Evolutionary conservation across 2,888 invertebrate species (phyloP), one percentile per base, ranked within the genome.

Genomic region (Zaprionus lineosus): DNA sequence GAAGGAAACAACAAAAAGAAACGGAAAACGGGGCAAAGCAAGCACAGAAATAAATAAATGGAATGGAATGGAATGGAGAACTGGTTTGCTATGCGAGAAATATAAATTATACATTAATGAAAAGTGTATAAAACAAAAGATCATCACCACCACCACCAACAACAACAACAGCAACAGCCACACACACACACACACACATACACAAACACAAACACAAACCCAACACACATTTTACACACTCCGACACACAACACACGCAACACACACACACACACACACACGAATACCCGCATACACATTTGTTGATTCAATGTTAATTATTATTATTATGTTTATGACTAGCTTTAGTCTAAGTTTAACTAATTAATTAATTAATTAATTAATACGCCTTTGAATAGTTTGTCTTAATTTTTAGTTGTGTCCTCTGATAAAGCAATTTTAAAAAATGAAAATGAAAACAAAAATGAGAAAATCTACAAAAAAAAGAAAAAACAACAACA

Each of bases 221-320:
- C 53, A 47, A 51, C 53, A 72, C 60, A 81, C 60, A 73, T 84
- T 84, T 86, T n/a, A n/a, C n/a, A n/a, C n/a, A n/a, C n/a, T n/a
- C n/a, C n/a, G n/a, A n/a, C n/a, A n/a, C n/a, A n/a, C n/a, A n/a
- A n/a, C n/a, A n/a, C n/a, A n/a, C n/a, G n/a, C n/a, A n/a, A n/a
- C n/a, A 52, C 43, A 48, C 58, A 58, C 44, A 47, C 19, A 43
- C 18, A 41, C 47, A 26, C 15, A 40, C 11, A 70, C 61, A 48
- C 19, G n/a, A 2, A 24, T 24, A 24, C 41, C 43, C 50, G 55
- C 51, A 51, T 50, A 72, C 60, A 81, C 60, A 73, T 84, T 84
- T 86, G 84, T 86, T 86, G 84, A 84, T 74, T 87, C 82, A 77
- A 84, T 84, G 84, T 86, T 86, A 84, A 77, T 81, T 79, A 87